A percentile compares a stretch with the other conserved stretches of the same genome.
These are phyloP conservation scores for Chamaea fasciata DNA, from an alignment of 2,113 vertebrate genomes.

Conservation along the genomic window DNA sequence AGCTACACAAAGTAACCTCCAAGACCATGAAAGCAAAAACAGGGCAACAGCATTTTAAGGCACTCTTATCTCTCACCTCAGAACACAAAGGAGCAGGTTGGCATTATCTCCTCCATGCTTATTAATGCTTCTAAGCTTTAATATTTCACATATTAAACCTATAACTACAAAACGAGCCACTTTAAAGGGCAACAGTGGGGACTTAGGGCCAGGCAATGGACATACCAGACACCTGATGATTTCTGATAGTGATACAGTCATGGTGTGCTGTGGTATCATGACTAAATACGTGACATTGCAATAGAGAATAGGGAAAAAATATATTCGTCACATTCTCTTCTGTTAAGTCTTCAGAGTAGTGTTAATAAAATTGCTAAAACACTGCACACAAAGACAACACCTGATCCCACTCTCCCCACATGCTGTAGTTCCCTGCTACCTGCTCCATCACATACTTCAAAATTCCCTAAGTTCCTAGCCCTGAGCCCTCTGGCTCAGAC, in stretches of 20 bases:
- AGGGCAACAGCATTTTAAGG: background rate
- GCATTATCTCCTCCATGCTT: background rate
- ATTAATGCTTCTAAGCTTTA: background rate
- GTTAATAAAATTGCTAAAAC: background rate
- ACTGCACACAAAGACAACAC: background rate
- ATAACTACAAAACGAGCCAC: background rate
- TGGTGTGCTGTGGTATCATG: background rate
- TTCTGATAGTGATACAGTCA: background rate
- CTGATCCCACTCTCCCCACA: background rate
- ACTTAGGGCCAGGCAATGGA: background rate
- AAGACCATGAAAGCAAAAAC: background rate
- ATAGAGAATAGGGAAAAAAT: background rate
- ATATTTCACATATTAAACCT: background rate
- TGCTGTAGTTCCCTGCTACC: background rate
- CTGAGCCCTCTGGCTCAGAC: background rate
- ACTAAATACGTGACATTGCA: fast-evolving
- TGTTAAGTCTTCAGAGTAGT: background rate
- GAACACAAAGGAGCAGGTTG: background rate
- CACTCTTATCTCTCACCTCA: background rate
- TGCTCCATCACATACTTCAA: background rate
- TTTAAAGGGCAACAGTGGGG: background rate
- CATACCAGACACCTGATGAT: background rate
- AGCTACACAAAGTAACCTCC: background rate
- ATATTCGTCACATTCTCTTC: background rate
- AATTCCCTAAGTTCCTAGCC: background rate